Evolutionary conservation across 2,888 invertebrate species (phyloP).

Genomic region (Calephelis perditalis): DNA sequence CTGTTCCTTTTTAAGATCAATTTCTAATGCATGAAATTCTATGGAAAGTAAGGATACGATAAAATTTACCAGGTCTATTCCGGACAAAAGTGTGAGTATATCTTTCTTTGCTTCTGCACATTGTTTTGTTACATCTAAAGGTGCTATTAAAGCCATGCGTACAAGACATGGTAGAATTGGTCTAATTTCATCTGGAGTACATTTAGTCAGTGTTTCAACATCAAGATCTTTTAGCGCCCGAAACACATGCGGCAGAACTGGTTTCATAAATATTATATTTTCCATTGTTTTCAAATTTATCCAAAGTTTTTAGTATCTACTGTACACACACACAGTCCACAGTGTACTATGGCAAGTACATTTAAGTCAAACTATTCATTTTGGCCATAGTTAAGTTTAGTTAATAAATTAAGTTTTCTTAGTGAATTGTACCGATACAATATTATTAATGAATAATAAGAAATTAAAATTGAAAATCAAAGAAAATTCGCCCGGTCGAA

Average conservation of each 20-base stretch:
- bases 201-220: constrained; percentile 84
- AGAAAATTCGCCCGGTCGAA: no score
- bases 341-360: no score
- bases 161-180: constrained; percentile 95
- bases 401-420: no score
- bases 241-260: constrained; percentile 84
- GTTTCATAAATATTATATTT: constrained; percentile 58
- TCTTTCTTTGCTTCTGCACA: constrained; percentile 92
- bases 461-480: no score
- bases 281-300: constrained; percentile 39
- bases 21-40: constrained; percentile 94
- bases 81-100: constrained; percentile 92
- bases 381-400: no score
- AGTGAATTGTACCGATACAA: no score
- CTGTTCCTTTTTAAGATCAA: constrained; percentile 94
- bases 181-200: constrained; percentile 87
- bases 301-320: no score
- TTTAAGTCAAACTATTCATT: no score
- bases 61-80: constrained; percentile 95
- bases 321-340: no score
- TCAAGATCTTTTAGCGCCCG: constrained; percentile 90
- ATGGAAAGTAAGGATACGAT: constrained; percentile 95
- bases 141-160: constrained; percentile 92
- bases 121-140: constrained; percentile 89
- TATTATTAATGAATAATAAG: no score